Evolutionary conservation across 2,888 invertebrate genomes (phyloP).

Genomic region (Andrena hattorfiana): DNA sequence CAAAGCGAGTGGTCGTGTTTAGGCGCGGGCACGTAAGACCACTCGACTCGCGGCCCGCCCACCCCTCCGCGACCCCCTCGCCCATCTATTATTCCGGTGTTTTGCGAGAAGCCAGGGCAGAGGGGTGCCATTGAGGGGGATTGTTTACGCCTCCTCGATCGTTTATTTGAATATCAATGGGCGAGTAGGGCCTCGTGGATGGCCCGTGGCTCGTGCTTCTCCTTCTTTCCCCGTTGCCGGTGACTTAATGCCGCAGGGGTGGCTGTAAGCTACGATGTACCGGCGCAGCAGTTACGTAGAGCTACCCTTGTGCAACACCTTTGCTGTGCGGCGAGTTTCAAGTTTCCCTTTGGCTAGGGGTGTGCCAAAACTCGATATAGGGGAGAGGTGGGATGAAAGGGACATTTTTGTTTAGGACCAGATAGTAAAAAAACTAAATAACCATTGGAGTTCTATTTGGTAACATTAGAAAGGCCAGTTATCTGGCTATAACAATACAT

Average conservation of each 20-base stretch:
- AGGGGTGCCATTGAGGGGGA: conserved; percentile 17
- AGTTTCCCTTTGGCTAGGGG: too few relatives aligned
- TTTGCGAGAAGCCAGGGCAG: conserved; percentile 7
- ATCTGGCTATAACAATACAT: too few relatives aligned
- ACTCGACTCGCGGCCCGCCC: conserved; percentile 39
- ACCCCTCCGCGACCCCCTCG: conserved; percentile 11
- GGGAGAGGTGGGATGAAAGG: too few relatives aligned
- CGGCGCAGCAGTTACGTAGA: too few relatives aligned
- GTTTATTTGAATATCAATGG: conserved; percentile 48
- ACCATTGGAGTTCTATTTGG: too few relatives aligned
- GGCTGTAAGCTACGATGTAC: not conserved
- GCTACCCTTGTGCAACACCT: too few relatives aligned
- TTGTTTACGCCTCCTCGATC: conserved; percentile 43
- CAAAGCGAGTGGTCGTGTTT: conserved; percentile 47
- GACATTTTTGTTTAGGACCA: too few relatives aligned
- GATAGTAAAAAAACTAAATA: too few relatives aligned
- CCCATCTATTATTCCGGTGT: conserved; percentile 36
- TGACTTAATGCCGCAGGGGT: not conserved
- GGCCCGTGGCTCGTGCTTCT: not conserved
- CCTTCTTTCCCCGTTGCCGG: too few relatives aligned
- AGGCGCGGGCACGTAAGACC: conserved; percentile 60
- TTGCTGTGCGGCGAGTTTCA: too few relatives aligned
- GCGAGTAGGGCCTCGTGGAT: not conserved
- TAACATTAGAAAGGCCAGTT: too few relatives aligned
- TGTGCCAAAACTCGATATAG: too few relatives aligned